A percentile compares a stretch with the other conserved stretches of the same genome.
Conservation (phyloP, 2,113 vertebrate genomes). For the Hypocryptadius cinnamomeus region DNA sequence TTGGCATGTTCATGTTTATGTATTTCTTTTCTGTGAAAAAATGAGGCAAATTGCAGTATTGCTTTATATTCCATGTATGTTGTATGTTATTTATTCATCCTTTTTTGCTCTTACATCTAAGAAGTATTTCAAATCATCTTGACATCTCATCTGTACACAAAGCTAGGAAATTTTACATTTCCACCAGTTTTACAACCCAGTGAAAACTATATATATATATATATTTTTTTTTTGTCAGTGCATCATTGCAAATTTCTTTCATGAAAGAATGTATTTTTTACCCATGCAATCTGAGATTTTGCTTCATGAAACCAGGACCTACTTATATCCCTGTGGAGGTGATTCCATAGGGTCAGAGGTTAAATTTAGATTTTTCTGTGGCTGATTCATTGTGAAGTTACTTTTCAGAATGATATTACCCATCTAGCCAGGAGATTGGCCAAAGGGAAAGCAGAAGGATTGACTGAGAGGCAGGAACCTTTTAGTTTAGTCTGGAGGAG, state of each 20-base stretch:
- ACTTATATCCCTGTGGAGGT: not conserved
- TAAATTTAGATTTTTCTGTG: not conserved
- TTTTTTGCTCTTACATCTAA: conserved; percentile 7
- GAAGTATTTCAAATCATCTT: conserved; percentile 37
- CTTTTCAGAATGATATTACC: not conserved
- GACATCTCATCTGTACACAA: conserved; percentile 42
- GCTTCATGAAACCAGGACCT: not conserved
- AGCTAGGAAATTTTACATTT: conserved; percentile 36
- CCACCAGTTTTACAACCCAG: conserved; percentile 15
- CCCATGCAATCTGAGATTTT: not conserved
- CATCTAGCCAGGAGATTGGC: not conserved
- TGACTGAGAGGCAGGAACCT: not conserved
- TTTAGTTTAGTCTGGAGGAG: not conserved
- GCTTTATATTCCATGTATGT: conserved; percentile 16
- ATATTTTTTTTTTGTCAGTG: not conserved
- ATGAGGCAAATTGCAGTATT: not conserved
- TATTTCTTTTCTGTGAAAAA: conserved; percentile 23
- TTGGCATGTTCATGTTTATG: conserved; percentile 33
- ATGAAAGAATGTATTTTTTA: conserved; percentile 7
- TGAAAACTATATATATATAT: too few species aligned
- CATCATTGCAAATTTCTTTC: not conserved
- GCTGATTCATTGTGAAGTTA: not conserved
- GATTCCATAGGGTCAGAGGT: not conserved
- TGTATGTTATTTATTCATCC: conserved; percentile 39
- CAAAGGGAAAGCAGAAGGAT: not conserved